Evolutionary conservation across 2,113 vertebrate species (phyloP), one percentile per base, ranked within the genome.

Genomic region (Ictidomys tridecemlineatus): DNA sequence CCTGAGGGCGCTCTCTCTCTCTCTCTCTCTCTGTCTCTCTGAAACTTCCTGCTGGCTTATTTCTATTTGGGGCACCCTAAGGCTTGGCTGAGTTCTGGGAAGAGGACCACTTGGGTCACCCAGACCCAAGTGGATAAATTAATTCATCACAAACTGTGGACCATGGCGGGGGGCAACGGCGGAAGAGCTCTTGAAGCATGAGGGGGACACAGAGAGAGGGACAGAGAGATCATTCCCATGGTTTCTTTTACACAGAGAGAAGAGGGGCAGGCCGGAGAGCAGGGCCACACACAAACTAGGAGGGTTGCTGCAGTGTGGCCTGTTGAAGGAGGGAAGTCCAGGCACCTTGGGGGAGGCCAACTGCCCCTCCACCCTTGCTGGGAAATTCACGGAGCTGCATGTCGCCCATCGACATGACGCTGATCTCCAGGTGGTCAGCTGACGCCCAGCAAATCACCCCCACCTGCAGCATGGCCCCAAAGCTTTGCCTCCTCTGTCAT

Each of bases 401-500:
- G 37, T 5, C 32, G 28, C 12, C 39, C 39, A 37, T 42, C 17
- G 34, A 13, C 0, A 4, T 0, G 0, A 30, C 26, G 0, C 26
- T 13, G 69, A 42, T 34, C 30, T 42, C n/a, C 6, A 2, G 12
- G 20, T 3, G 69, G 8, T 45, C 69, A 48, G 30, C 4, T 0
- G 26, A 69, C 32, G 48, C 1, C 18, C 10, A 39, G 17, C 4
- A 37, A 20, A 8, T 10, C 34, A 51, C 34, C 34, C 11, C 4
- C 2, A 9, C n/a, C 28, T 7, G n/a, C 0, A 0, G 37, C 48
- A 65, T 26, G 30, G 45, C 30, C 48, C n/a, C 20, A 4, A 2
- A 74, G 45, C 45, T 18, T 5, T 5, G 9, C 0, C 34, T 1
- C 2, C 2, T 17, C 37, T 30, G 26, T 34, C 1, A 0, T 37